phyloP scores from a whole-genome alignment of 2,888 invertebrate genomes.

The Dioctria linearis region DNA sequence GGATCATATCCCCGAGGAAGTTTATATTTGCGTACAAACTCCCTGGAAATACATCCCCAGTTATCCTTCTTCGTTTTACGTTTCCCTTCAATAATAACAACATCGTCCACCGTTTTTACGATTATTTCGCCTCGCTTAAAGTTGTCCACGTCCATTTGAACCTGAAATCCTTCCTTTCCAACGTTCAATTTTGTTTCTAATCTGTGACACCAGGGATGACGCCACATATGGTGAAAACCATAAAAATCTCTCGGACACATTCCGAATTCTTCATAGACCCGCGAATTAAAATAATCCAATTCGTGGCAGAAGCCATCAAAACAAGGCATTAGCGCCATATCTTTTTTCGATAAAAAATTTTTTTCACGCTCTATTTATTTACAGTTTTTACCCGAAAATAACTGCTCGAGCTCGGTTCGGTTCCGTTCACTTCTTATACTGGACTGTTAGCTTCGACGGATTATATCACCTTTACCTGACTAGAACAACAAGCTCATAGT shows the following conservation, averaged over 20 bases:
- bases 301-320: slow-evolving; percentile 42
- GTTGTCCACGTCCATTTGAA: slow-evolving; percentile 79
- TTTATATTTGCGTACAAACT: slow-evolving; percentile 82
- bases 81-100: slow-evolving; percentile 79
- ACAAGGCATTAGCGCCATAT: slow-evolving; percentile 18
- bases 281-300: slow-evolving; percentile 37
- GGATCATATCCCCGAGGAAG: slow-evolving; percentile 80
- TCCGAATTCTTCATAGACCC: slow-evolving; percentile 36
- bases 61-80: slow-evolving; percentile 81
- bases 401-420: slow-evolving; percentile 40
- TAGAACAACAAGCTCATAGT: no score
- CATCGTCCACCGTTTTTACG: slow-evolving; percentile 78
- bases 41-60: slow-evolving; percentile 84
- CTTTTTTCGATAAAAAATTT: background rate
- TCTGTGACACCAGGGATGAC: slow-evolving; percentile 20
- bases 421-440: slow-evolving; percentile 8
- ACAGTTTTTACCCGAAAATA: slow-evolving; percentile 23
- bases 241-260: slow-evolving; percentile 35
- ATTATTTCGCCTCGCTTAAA: slow-evolving; percentile 80
- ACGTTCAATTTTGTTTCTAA: slow-evolving; percentile 58
- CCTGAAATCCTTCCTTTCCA: slow-evolving; percentile 79
- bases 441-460: background rate
- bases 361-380: slow-evolving; percentile 12
- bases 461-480: no score
- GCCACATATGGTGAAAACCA: background rate